Base-by-base conservation (phyloP, 2,888 invertebrate species). In the Elegia similella region DNA sequence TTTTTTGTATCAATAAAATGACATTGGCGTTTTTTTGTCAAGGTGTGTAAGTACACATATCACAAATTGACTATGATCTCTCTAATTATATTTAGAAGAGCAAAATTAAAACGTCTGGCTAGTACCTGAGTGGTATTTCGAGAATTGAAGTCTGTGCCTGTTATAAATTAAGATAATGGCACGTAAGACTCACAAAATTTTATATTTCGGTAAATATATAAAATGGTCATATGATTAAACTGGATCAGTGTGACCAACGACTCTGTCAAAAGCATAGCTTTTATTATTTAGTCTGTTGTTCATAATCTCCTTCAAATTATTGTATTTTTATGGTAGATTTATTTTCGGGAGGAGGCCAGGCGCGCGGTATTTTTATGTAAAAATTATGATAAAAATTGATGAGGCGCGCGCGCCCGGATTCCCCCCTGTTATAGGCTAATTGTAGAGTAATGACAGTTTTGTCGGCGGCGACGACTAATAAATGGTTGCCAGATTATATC, bases 401-500 rank as follows among this genome's bases (percentile, higher is more conserved):
- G 52, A 15, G 50, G 44, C 57, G 62, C 58, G 23, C 53, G 61
- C 61, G 59, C 58, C 43, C 58, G 58, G 67, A 67, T 59, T 63
- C 66, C 60, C 66, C 61, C 62, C 65, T 58, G 23, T 23, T 23
- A 23, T 68, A 66, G 69, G 67, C 58, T 74, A 70, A 67, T 66
- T 66, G 65, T 70, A 67, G 72, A 72, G 68, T 72, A 69, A 73
- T 71, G 70, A 73, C 67, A 71, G 73, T 66, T 70, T 73, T 72
- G 70, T 69, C 64, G 69, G 71, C 66, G 75, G 76, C 72, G 72
- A 67, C 69, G 63, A 58, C 52, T 62, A 72, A 69, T 73, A 72
- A 73, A 73, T 58, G 68, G 70, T 72, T 72, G 73, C 69, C 71
- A 56, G 64, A 57, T 57, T 58, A 48, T 55, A n/a, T 42, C n/a